phyloP scores from a whole-genome alignment of 30 jellyfish, hydroid and myxozoan genomes.

The Pseudorhiza aurosa region DNA sequence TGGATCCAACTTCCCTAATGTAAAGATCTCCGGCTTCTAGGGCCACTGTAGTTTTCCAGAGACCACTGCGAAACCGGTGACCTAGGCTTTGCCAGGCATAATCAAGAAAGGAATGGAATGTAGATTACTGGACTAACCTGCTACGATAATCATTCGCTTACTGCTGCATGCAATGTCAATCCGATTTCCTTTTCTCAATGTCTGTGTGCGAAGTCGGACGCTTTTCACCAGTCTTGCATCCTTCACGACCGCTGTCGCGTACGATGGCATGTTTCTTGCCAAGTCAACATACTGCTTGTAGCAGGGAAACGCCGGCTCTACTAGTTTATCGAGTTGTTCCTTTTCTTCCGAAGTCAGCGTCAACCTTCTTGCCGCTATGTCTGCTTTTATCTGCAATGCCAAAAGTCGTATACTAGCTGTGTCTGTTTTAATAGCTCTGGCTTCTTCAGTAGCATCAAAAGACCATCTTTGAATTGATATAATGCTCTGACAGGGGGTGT shows the following conservation, averaged over 20 bases:
- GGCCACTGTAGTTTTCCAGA: too few relatives aligned
- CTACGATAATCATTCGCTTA: constrained; percentile 44
- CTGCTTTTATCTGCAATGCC: constrained; percentile 70
- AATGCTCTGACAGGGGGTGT: constrained; percentile 60
- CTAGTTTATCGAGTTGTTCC: constrained; percentile 23
- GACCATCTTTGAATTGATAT: constrained; percentile 84
- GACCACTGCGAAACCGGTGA: too few relatives aligned
- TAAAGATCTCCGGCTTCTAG: too few relatives aligned
- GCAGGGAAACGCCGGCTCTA: constrained; percentile 81
- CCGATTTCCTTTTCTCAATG: constrained; percentile 56
- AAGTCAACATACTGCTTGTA: constrained; percentile 83
- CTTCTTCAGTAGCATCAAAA: constrained; percentile 76
- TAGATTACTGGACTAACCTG: constrained; percentile 64
- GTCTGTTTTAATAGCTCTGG: constrained; percentile 74
- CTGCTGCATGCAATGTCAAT: constrained; percentile 61
- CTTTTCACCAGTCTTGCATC: constrained; percentile 51
- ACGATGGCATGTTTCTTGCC: constrained; percentile 68
- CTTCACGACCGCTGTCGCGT: constrained; percentile 50
- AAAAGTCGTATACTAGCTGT: constrained; percentile 66
- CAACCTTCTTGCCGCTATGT: constrained; percentile 54
- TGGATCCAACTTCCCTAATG: too few relatives aligned
- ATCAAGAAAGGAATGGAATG: too few relatives aligned
- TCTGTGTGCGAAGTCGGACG: constrained; percentile 51
- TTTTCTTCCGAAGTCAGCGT: constrained; percentile 44
- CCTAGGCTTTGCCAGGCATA: too few relatives aligned